phyloP scores from a whole-genome alignment of 37 sponge, comb jelly and placozoan genomes.

The Beroe ovata region DNA sequence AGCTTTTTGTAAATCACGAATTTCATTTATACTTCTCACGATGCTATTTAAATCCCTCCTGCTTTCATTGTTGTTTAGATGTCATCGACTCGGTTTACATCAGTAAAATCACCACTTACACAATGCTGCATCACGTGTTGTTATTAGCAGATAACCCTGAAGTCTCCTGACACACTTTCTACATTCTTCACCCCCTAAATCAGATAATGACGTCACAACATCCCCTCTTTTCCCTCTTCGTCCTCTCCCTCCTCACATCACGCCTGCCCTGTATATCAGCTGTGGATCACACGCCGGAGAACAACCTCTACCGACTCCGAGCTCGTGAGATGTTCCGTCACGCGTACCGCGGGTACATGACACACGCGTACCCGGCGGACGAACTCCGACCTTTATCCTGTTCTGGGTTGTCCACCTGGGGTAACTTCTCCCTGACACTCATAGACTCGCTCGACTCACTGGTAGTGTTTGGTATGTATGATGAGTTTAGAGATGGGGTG shows the following conservation, averaged over 20 bases:
- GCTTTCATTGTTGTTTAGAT: too few relatives aligned
- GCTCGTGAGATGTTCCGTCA: slow-evolving; percentile 81
- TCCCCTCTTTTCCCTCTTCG: not conserved
- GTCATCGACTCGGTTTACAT: too few relatives aligned
- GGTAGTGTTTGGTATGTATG: slow-evolving; percentile 55
- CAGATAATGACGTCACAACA: not conserved
- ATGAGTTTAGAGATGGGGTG: slow-evolving; percentile 29
- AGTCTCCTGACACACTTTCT: not conserved
- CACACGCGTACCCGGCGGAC: slow-evolving; percentile 75
- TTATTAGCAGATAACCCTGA: too few relatives aligned
- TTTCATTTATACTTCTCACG: too few relatives aligned
- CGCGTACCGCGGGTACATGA: slow-evolving; percentile 79
- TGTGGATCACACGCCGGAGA: slow-evolving; percentile 11
- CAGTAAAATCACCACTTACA: too few relatives aligned
- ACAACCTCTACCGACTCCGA: slow-evolving; percentile 40
- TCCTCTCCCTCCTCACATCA: not conserved
- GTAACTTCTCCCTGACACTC: slow-evolving; percentile 77
- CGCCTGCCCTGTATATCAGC: not conserved
- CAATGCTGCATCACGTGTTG: too few relatives aligned
- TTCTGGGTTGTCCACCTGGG: slow-evolving; percentile 76
- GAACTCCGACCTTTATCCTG: slow-evolving; percentile 76
- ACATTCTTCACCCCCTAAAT: not conserved
- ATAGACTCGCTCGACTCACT: slow-evolving; percentile 77
- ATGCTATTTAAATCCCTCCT: too few relatives aligned
- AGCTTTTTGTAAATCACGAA: too few relatives aligned